phyloP scores from a whole-genome alignment of 2,113 vertebrate species.

The Thermophis baileyi region DNA sequence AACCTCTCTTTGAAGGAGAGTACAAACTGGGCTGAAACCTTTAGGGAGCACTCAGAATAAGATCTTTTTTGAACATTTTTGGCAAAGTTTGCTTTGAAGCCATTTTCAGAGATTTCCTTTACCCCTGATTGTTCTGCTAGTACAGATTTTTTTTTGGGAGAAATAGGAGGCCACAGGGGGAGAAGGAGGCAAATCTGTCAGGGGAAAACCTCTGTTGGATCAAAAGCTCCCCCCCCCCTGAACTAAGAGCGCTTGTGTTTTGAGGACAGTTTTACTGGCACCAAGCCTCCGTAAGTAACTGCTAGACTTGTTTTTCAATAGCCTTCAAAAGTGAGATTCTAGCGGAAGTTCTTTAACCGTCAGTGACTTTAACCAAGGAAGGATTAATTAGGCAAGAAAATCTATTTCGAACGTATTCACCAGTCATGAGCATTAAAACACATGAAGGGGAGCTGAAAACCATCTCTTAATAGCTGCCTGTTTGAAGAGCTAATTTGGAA shows the following conservation, averaged over 20 bases:
- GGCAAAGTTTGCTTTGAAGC: not conserved
- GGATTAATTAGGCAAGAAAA: not conserved
- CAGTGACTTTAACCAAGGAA: not conserved
- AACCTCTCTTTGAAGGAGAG: not conserved
- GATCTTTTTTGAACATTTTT: not conserved
- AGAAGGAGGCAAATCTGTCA: not conserved
- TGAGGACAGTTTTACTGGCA: not conserved
- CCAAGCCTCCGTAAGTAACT: not conserved
- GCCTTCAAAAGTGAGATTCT: not conserved
- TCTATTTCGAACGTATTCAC: not conserved
- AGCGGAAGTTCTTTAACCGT: not conserved
- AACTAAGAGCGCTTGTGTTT: not conserved
- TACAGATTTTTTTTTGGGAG: not conserved
- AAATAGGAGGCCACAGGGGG: not conserved
- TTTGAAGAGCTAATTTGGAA: not conserved
- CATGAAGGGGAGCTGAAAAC: constrained; percentile 7
- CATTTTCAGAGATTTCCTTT: not conserved
- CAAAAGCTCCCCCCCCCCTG: not conserved
- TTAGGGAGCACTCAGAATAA: not conserved
- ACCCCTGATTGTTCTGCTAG: not conserved
- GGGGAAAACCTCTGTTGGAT: not conserved
- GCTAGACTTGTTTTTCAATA: not conserved
- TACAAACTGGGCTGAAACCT: not conserved
- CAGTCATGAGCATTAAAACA: constrained; percentile 10
- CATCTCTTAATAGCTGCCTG: not conserved